A percentile compares a stretch with the other conserved stretches of the same genome.
phyloP scores from a whole-genome alignment of 2,888 invertebrate genomes.

The Helleia helle region DNA sequence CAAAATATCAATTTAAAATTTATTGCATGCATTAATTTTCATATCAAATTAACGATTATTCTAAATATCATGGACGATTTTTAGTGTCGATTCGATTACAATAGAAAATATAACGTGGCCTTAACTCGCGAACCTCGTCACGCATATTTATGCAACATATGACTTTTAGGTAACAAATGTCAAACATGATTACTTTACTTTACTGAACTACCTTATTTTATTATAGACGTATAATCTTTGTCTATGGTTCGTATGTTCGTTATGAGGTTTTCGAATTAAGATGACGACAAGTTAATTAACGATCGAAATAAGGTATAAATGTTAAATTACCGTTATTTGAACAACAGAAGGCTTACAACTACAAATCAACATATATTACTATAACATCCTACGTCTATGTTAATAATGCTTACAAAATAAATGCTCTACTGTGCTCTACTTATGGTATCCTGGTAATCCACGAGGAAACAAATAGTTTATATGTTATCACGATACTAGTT shows the following conservation, averaged over 20 bases:
- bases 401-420: conserved; percentile 63
- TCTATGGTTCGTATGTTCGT: too few species aligned
- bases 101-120: neutral
- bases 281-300: conserved; percentile 24
- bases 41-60: conserved; percentile 51
- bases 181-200: too few species aligned
- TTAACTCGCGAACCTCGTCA: neutral
- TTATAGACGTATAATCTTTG: neutral
- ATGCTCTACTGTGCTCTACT: conserved; percentile 59
- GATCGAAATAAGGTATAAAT: conserved; percentile 24
- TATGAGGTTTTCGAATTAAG: neutral
- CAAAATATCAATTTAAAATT: conserved; percentile 63
- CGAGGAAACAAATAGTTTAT: neutral
- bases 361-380: conserved; percentile 73
- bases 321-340: conserved; percentile 38
- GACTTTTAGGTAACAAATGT: too few species aligned
- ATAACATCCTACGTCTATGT: conserved; percentile 60
- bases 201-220: neutral
- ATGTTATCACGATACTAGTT: neutral
- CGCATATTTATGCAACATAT: too few species aligned
- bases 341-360: conserved; percentile 58
- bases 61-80: conserved; percentile 61
- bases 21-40: conserved; percentile 61
- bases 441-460: conserved; percentile 13
- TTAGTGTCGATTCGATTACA: conserved; percentile 25